Base-by-base conservation (phyloP, 2,888 invertebrate species). In the Zonitis immaculata region DNA sequence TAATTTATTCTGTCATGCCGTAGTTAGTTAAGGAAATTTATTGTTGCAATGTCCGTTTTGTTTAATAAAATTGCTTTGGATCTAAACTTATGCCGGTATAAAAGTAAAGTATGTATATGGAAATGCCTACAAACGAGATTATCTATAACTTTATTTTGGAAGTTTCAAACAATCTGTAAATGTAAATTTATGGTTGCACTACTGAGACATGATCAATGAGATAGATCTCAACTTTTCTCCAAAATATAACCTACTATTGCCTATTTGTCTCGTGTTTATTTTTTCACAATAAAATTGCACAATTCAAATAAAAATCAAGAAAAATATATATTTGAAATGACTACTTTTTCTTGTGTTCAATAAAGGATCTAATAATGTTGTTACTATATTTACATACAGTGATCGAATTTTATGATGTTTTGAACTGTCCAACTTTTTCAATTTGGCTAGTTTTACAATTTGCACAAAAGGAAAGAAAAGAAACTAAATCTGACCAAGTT, bases 401-500 rank as follows among this genome's bases (percentile, higher is more conserved):
- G 39, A 39, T 35, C 16, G 35, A 14, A 14, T 39, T 44, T 43
- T 46, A 42, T 26, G 25, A 48, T 48, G 44, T 47, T 52, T 39
- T 26, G 44, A 47, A 25, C 16, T 47, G 48, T 39, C 26, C 46
- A 28, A 46, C 42, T 43, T 46, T 46, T 44, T 49, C 53, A 44
- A 47, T 53, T 57, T 46, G 43, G 49, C 44, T 57, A 45, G 44
- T 55, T 45, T 55, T 58, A 39, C 39, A 39, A 20, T 35, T 8
- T 7, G 9, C 6, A 28, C 11, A 28, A 28, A 28, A n/a, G 1
- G 7, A 28, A 11, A 1, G 28, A 2, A 11, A n/a, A 3, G n/a
- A 11, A 16, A 16, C 14, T 32, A 9, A 16, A 16, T 16, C 28
- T n/a, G 11, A 35, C 14, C 14, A 35, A 35, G 16, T 35, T 35